Evolutionary conservation across 2,888 invertebrate genomes (phyloP).

Genomic region (Eubasilissa splendida): DNA sequence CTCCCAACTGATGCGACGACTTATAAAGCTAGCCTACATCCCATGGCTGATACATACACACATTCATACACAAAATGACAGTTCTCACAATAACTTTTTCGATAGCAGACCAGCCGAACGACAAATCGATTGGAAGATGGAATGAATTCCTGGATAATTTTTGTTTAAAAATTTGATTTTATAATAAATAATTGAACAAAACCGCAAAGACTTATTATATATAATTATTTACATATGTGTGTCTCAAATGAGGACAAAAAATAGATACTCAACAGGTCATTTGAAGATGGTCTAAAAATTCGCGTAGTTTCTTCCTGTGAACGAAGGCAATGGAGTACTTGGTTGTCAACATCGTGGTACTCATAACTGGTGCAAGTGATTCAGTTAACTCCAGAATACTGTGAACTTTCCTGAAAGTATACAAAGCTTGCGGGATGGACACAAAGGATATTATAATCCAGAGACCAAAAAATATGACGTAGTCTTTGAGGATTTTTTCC

Average conservation of each 20-base stretch:
- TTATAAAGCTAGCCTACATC: too few species aligned
- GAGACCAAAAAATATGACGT: not conserved
- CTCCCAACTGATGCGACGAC: too few species aligned
- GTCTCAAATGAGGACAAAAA: not conserved
- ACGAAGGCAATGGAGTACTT: constrained; percentile 10
- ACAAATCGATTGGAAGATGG: too few species aligned
- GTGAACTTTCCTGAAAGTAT: not conserved
- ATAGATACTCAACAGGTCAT: not conserved
- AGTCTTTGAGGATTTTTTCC: not conserved
- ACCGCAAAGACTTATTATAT: too few species aligned
- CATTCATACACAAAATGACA: too few species aligned
- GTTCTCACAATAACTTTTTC: too few species aligned
- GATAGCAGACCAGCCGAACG: too few species aligned
- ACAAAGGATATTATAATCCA: not conserved
- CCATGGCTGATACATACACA: too few species aligned
- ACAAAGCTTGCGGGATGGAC: not conserved
- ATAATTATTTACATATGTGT: too few species aligned
- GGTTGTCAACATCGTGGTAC: not conserved
- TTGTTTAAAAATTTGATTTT: too few species aligned
- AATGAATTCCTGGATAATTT: too few species aligned
- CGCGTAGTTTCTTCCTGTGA: constrained; percentile 12
- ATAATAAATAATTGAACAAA: too few species aligned
- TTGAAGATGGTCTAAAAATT: not conserved
- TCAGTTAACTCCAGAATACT: constrained; percentile 16
- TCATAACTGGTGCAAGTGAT: not conserved